These are phyloP conservation scores for Encarsia formosa DNA, from an alignment of 2,888 invertebrate genomes.

Conservation along the genomic window DNA sequence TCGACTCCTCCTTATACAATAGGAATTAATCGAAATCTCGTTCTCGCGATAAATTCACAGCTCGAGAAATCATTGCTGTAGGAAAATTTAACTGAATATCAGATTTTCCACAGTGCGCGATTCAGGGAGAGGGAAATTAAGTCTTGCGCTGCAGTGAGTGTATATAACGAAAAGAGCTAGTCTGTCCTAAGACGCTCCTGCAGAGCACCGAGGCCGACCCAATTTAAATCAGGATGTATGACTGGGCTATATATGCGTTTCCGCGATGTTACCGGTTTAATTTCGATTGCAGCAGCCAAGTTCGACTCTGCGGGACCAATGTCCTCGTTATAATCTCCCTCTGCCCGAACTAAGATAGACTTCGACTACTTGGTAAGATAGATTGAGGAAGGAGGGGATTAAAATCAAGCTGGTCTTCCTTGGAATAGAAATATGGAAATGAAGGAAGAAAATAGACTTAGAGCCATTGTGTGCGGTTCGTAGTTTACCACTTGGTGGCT, in stretches of 20 bases:
- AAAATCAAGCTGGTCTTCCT: no score
- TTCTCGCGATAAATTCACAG: not conserved
- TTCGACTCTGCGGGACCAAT: slow-evolving; percentile 2
- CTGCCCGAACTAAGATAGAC: not conserved
- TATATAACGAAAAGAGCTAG: slow-evolving; percentile 6
- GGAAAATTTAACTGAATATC: slow-evolving; percentile 19
- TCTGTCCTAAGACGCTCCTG: not conserved
- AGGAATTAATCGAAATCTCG: slow-evolving; percentile 23
- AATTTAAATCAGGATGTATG: slow-evolving; percentile 44
- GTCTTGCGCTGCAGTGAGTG: not conserved
- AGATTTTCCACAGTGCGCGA: slow-evolving; percentile 3
- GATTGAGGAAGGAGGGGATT: slow-evolving; percentile 16
- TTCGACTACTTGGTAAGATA: slow-evolving; percentile 3
- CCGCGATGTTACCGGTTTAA: slow-evolving; percentile 37
- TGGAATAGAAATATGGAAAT: no score
- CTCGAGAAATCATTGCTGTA: not conserved
- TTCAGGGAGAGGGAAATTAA: slow-evolving; percentile 11
- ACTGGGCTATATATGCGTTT: slow-evolving; percentile 37
- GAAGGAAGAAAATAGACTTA: no score
- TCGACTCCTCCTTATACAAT: slow-evolving; percentile 7
- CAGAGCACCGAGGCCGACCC: slow-evolving; percentile 31
- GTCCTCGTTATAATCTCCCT: slow-evolving; percentile 17
- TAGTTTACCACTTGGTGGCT: no score
- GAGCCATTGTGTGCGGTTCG: no score
- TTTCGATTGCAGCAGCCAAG: slow-evolving; percentile 33